Conservation (phyloP, 1,140 invertebrate genomes). For the Drosophila nebulosa region DNA sequence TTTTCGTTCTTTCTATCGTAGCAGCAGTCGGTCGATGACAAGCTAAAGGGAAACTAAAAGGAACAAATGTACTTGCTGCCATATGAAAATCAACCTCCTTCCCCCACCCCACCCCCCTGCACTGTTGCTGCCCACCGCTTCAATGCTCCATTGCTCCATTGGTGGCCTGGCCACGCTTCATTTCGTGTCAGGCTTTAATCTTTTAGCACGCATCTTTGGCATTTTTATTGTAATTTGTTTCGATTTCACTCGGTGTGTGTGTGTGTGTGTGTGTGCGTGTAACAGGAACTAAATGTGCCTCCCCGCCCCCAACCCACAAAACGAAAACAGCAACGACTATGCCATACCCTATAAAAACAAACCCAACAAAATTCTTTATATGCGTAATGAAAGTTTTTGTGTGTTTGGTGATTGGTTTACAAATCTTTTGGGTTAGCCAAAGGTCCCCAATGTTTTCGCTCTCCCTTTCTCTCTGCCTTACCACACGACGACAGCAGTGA, state of each 20-base stretch:
- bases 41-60: conserved; percentile 25
- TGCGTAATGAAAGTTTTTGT: not conserved
- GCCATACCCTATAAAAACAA: not conserved
- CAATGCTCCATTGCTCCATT: not conserved
- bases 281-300: not conserved
- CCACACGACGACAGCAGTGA: not conserved
- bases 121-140: conserved; percentile 1
- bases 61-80: conserved; percentile 37
- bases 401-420: not conserved
- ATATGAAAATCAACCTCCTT: conserved; percentile 57
- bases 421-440: not conserved
- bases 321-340: conserved; percentile 5
- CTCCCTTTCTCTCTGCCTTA: not conserved
- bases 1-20: conserved; percentile 12
- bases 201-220: conserved; percentile 76
- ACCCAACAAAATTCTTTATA: not conserved
- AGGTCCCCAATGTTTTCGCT: not conserved
- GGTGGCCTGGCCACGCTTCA: conserved; percentile 47
- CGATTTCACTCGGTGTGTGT: conserved; percentile 48
- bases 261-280: conserved; percentile 17
- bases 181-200: conserved; percentile 76
- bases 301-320: not conserved
- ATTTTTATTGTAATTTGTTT: conserved; percentile 80
- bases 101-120: not conserved
- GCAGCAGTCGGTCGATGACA: conserved; percentile 24